Percentiles rank a stretch among this genome's conserved stretches.
Conservation (phyloP, 2,888 invertebrate genomes). For the Drosophila sordidapex region DNA sequence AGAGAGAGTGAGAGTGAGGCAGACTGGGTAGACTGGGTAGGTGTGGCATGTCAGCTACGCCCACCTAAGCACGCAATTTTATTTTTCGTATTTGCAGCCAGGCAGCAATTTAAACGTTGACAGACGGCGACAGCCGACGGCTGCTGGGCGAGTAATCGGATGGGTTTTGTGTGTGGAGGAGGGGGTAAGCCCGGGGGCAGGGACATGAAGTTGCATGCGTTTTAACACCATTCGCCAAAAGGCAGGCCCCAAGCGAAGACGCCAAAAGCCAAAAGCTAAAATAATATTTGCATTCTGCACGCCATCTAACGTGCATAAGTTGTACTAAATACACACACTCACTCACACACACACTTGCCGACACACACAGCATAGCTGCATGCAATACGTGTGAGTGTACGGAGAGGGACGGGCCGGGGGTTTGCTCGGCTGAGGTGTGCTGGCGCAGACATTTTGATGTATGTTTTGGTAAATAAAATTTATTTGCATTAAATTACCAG, state of each 20-base stretch:
- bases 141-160: conserved; percentile 52
- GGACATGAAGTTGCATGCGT: conserved; percentile 67
- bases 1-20: conserved; percentile 1
- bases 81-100: conserved; percentile 53
- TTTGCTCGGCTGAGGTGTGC: conserved; percentile 50
- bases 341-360: conserved; percentile 9
- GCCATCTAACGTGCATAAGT: conserved; percentile 74
- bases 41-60: conserved; percentile 80
- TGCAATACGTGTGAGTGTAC: conserved; percentile 10
- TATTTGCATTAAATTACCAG: conserved; percentile 83
- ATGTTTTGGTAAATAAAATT: conserved; percentile 82
- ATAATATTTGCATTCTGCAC: conserved; percentile 82
- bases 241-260: conserved; percentile 56
- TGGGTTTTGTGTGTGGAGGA: not conserved
- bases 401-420: not conserved
- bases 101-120: conserved; percentile 77
- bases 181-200: not conserved
- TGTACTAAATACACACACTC: conserved; percentile 59
- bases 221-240: conserved; percentile 75
- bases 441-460: conserved; percentile 80
- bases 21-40: conserved; percentile 43
- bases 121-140: conserved; percentile 67
- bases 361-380: conserved; percentile 31
- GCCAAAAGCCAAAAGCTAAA: conserved; percentile 71
- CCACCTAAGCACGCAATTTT: conserved; percentile 78